Base-by-base conservation (phyloP, 2,888 invertebrate species). In the Pterobdella sp. region DNA sequence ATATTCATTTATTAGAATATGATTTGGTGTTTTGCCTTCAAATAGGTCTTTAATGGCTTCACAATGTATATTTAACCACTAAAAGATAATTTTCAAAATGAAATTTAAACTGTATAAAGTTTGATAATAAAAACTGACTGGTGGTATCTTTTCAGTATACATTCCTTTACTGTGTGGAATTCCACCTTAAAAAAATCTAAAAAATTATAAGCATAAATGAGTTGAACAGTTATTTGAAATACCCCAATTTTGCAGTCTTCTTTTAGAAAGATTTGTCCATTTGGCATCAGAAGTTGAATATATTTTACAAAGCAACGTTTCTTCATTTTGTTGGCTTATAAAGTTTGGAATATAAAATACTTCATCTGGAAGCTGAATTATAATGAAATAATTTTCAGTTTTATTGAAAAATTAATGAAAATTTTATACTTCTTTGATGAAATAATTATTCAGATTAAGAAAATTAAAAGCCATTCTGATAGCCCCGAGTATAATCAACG, bases 231-330 rank as follows among this genome's bases (percentile, higher is more conserved):
- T 49, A n/a, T 42, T 26, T 32, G 32, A 26, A 3, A 74, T 35
- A 84, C 85, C 97, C 89, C 96, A 98, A 84, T 97, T 96, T 82
- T 97, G 94, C n/a, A 98, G 86, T 76, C 95, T 88, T 77, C 97
- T 87, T 81, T 94, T 90, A 31, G 90, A 88, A 60, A 98, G 86
- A 81, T 91, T 91, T 0, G 94, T 94, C 98, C 98, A 98, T 85
- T 94, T 94, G 10, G 96, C 95, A 88, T 91, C 81, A 0, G 97
- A 96, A 14, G 89, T 89, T 56, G 86, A 85, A 80, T 92, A 89
- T 34, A 96, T 89, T 78, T 89, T 87, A 49, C 88, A 86, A 67
- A 93, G 80, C 75, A 97, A 88, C 34, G 86, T 83, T 70, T 87
- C 84, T 77, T 85, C 85, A 78, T 87, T 86, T 60, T 87, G 87